phyloP scores from a whole-genome alignment of 2,888 invertebrate genomes.

The Hylaea fasciaria region DNA sequence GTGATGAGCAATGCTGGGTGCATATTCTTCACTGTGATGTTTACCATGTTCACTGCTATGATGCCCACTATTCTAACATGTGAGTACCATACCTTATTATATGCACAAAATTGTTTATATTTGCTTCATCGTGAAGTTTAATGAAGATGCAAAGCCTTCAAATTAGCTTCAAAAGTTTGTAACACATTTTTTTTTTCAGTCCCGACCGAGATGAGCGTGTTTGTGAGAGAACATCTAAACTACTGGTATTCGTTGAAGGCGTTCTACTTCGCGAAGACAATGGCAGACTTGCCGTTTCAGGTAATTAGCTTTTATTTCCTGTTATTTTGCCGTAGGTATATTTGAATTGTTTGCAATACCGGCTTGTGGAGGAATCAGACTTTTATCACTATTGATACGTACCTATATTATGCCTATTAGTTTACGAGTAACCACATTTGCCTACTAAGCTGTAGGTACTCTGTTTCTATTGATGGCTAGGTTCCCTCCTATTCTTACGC shows the following conservation, averaged over 20 bases:
- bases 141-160: too few relatives aligned
- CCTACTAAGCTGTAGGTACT: too few relatives aligned
- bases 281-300: constrained; percentile 98
- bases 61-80: constrained; percentile 99
- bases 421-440: too few relatives aligned
- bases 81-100: constrained; percentile 87
- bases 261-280: constrained; percentile 98
- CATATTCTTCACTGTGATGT: constrained; percentile 97
- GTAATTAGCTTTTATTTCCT: constrained; percentile 71
- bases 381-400: too few relatives aligned
- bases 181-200: constrained; percentile 86
- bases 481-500: too few relatives aligned
- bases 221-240: constrained; percentile 97
- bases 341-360: too few relatives aligned
- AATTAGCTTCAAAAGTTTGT: too few relatives aligned
- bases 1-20: constrained; percentile 98
- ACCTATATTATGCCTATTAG: too few relatives aligned
- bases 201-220: constrained; percentile 97
- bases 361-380: too few relatives aligned
- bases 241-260: constrained; percentile 98
- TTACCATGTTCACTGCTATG: constrained; percentile 99
- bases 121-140: too few relatives aligned
- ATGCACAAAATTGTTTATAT: too few relatives aligned
- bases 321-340: constrained; percentile 1
- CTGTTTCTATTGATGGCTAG: too few relatives aligned